These are phyloP conservation scores for Lacerta viridis DNA, from an alignment of 2,797 vertebrate genomes.

Conservation along the genomic window DNA sequence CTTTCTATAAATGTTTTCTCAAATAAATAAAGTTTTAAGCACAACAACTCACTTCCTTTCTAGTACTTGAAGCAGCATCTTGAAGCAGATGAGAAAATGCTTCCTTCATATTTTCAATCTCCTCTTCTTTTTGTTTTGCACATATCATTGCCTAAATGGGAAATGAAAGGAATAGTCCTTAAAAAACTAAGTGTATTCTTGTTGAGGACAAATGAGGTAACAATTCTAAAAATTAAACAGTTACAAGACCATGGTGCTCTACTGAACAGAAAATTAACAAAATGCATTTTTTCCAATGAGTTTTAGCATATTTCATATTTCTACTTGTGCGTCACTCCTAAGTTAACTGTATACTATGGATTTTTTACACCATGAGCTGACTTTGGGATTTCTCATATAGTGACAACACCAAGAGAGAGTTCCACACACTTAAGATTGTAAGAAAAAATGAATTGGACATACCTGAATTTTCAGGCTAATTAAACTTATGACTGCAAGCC, in stretches of 20 bases:
- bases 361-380: background rate
- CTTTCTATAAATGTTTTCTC: too few species aligned
- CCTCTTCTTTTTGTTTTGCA: constrained; percentile 91
- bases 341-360: background rate
- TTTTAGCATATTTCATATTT: background rate
- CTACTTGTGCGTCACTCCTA: too few species aligned
- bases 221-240: background rate
- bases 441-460: background rate
- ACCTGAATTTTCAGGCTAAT: background rate
- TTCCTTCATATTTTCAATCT: constrained; percentile 89
- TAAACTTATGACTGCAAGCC: background rate
- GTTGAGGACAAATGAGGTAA: background rate
- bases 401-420: background rate
- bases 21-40: background rate
- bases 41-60: constrained; percentile 85
- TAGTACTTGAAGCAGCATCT: constrained; percentile 85
- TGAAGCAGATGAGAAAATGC: constrained; percentile 87
- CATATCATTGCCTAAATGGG: constrained; percentile 86
- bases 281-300: background rate
- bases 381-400: background rate
- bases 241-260: background rate
- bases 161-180: constrained; percentile 38
- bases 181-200: constrained; percentile 6
- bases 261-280: constrained; percentile 8
- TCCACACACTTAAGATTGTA: background rate